phyloP scores from a whole-genome alignment of 2,113 vertebrate genomes.

The Cottus gobio region DNA sequence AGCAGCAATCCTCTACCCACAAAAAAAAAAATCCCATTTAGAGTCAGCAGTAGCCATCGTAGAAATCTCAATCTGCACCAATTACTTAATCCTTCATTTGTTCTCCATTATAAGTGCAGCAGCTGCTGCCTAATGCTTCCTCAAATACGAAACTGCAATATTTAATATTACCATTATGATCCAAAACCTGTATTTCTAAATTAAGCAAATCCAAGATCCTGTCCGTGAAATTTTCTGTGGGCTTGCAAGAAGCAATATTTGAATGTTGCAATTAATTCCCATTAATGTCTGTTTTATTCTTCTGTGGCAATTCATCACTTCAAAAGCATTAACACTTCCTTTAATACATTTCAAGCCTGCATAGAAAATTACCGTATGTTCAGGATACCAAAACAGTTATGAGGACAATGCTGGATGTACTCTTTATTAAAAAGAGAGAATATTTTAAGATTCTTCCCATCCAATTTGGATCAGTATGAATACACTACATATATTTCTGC shows the following conservation, averaged over 20 bases:
- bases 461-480: slow-evolving; percentile 12
- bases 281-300: slow-evolving; percentile 20
- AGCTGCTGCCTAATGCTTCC: neutral
- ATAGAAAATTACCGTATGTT: neutral
- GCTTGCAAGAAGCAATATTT: neutral
- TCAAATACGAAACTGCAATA: slow-evolving; percentile 10
- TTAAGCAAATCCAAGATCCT: slow-evolving; percentile 19
- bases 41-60: slow-evolving; percentile 33
- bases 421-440: neutral
- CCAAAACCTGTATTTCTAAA: slow-evolving; percentile 32
- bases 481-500: neutral
- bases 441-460: slow-evolving; percentile 10
- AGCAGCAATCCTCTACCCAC: slow-evolving; percentile 48
- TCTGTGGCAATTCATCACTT: neutral
- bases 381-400: neutral
- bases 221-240: slow-evolving; percentile 20
- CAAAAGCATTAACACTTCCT: slow-evolving; percentile 5
- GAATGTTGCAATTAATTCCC: slow-evolving; percentile 32
- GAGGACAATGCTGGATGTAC: neutral
- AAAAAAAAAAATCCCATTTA: slow-evolving; percentile 51
- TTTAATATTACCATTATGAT: slow-evolving; percentile 5
- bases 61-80: slow-evolving; percentile 38
- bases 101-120: slow-evolving; percentile 12
- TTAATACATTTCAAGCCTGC: slow-evolving; percentile 22
- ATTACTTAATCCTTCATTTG: slow-evolving; percentile 24